Conservation (phyloP, 2,797 vertebrate species). For the Tragelaphus eurycerus region DNA sequence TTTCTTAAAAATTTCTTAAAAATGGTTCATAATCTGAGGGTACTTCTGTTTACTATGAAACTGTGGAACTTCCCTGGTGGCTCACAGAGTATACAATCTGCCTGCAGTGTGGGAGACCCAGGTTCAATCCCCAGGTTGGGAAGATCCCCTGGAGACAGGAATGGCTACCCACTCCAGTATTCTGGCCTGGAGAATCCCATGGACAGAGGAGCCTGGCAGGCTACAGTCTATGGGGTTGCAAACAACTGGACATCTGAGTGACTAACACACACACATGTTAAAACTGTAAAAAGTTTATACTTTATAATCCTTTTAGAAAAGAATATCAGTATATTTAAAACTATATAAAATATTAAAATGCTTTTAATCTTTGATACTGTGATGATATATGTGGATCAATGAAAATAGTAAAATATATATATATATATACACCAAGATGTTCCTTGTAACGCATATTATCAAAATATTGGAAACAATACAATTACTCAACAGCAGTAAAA, state of each 20-base stretch:
- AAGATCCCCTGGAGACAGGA: not conserved
- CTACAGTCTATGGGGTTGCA: not conserved
- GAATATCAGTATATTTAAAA: not conserved
- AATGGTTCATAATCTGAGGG: not conserved
- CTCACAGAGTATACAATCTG: not conserved
- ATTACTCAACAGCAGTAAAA: not conserved
- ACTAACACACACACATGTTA: not conserved
- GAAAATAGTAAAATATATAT: not conserved
- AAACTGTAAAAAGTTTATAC: not conserved
- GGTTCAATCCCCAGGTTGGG: not conserved
- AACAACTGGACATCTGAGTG: not conserved
- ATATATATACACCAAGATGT: not conserved
- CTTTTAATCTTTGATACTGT: not conserved
- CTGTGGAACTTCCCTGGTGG: not conserved
- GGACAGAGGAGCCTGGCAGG: not conserved
- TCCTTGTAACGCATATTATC: not conserved
- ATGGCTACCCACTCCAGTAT: not conserved
- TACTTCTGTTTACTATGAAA: not conserved
- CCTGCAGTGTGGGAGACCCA: not conserved
- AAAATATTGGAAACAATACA: slow-evolving; percentile 37
- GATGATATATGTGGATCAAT: not conserved
- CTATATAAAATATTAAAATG: not conserved
- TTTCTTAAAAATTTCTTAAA: not conserved
- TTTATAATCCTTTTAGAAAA: not conserved
- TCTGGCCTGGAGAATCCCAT: not conserved